Evolutionary conservation across 2,888 invertebrate genomes (phyloP), one percentile per base, ranked within the genome.

Genomic region (Nemapogon koenigi): DNA sequence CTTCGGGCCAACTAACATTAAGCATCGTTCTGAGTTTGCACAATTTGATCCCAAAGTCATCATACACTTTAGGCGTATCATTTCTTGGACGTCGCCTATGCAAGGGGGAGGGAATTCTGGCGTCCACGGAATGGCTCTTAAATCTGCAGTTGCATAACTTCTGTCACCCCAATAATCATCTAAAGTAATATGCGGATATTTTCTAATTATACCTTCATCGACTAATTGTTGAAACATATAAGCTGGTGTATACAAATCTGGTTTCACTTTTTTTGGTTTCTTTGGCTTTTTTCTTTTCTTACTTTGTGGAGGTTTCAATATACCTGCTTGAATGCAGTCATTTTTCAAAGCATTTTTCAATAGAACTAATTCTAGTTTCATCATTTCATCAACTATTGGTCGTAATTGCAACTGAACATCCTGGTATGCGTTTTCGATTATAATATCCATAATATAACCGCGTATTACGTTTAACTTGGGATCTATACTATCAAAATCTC

Each of bases 161-260:
- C 82, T 81, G 51, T 90, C 90, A 1, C 91, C 91, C 55, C 83
- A 76, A 55, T 83, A 89, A 36, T 89, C 86, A 8, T 82, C 73
- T 35, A 92, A 58, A 0, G 62, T 67, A 1, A 69, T 65, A 37
- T 59, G 67, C 0, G 86, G 86, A 56, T 87, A 87, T 37, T 83
- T 76, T 46, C 65, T 80, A 35, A 92, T 84, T 41, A 93, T 86
- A 4, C 87, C 87, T 48, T 83, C 81, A 50, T 84, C 81, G 3
- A 86, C 86, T 40, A 93, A 71, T 53, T 85, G 83, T 59, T 89
- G 87, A 51, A 89, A 90, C 50, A 91, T 72, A n/a, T 82, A 81
- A 48, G 84, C 85, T 1, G 83, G 75, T 1, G 73, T 62, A 42
- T 85, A 57, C 55, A 86, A 83, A 0, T 81, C 84, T 1, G 85